phyloP scores from a whole-genome alignment of 2,113 vertebrate species.

The Sinocyclocheilus maitianheensis region DNA sequence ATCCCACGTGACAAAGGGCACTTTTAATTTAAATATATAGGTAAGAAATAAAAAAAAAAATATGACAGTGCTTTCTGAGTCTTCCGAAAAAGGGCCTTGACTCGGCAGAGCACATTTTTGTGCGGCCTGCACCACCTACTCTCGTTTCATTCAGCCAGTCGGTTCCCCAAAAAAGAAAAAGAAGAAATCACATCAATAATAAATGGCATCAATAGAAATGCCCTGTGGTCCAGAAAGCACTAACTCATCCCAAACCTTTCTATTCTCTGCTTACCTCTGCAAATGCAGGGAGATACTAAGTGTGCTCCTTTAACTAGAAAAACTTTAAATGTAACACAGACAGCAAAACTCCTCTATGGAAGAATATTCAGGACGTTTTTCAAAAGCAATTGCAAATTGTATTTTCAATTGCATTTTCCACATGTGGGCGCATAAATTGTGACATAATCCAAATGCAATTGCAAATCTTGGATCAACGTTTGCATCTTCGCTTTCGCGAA shows the following conservation, averaged over 20 bases:
- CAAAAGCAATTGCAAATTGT: no score
- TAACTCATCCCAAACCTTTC: constrained; percentile 10
- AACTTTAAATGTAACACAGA: no score
- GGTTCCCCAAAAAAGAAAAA: constrained; percentile 3
- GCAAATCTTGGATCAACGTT: no score
- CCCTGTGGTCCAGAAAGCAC: constrained; percentile 35
- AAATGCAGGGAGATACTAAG: constrained; percentile 10
- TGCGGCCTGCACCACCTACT: background rate
- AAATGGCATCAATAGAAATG: constrained; percentile 40
- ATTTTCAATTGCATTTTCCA: no score
- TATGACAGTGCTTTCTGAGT: background rate
- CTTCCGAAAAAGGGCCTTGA: background rate
- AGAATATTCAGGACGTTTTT: no score
- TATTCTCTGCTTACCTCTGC: constrained; percentile 6
- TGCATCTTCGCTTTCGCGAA: no score
- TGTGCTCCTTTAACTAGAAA: background rate
- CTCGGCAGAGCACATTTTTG: background rate
- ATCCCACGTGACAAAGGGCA: background rate
- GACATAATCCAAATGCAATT: no score
- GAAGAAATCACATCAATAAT: constrained; percentile 42
- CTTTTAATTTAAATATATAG: background rate
- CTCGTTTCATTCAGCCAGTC: constrained; percentile 14
- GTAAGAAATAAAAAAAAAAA: constrained; percentile 6
- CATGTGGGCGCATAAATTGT: no score
- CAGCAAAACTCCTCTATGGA: background rate